Base-by-base conservation (phyloP, 2,113 vertebrate species). In the Tetrao urogallus region DNA sequence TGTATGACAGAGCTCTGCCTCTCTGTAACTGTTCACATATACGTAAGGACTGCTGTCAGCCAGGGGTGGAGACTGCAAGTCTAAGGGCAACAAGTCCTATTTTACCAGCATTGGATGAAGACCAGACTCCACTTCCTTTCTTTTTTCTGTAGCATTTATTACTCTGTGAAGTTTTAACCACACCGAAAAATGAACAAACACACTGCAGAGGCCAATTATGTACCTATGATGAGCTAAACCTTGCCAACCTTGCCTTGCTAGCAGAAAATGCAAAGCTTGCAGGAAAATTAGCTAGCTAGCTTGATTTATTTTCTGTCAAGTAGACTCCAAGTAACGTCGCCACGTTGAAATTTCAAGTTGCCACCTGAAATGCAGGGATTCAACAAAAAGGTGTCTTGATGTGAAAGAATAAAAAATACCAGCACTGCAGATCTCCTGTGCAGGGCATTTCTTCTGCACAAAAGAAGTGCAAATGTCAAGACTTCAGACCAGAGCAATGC, bases 401-500 rank as follows among this genome's bases (percentile, higher is more conserved):
- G n/a, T 8, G 32, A 38, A 92, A 82, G 69, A 25, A 16, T 10
- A 38, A 38, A 76, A 52, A 24, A 2, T 60, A 70, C 13, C 60
- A 22, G 34, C 69, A 76, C 20, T 22, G 66, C 30, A 71, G 24
- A 28, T 12, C 36, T 50, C 42, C 38, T 3, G 16, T 0, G 22
- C 38, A 64, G 24, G 40, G 19, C 45, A 67, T 18, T 73, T 70
- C 40, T 84, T 82, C 34, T 22, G 32, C 11, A 40, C 61, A 32
- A 77, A 70, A 73, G 21, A 89, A 91, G 65, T 0, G 0, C 30
- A 47, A 25, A 1, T 3, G 11, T 17, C 32, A 54, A 40, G 5
- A 71, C 15, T 66, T 11, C 3, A 0, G 13, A 45, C 14, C 8
- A 40, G n/a, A 77, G n/a, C 6, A 0, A 0, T 48, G 54, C 40